Evolutionary conservation across 1,140 invertebrate species (phyloP), one percentile per base, ranked within the genome.

Genomic region (Theocolax elegans): DNA sequence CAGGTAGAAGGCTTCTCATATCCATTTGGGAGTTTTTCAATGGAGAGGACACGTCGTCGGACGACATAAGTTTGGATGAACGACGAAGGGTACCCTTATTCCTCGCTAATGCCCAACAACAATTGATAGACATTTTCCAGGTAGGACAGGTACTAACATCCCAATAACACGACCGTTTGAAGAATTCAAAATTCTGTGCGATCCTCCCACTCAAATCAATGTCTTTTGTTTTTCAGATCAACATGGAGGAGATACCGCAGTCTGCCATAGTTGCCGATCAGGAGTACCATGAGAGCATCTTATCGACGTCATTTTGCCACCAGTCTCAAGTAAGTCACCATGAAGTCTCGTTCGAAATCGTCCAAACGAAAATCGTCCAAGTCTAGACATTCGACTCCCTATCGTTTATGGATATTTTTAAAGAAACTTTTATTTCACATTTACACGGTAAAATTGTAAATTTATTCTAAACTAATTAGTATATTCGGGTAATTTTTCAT

Each of bases 111-210:
- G 86, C 88, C 35, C 83, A 89, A 17, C 86, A 89, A 80, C 89
- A 90, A 75, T 83, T 92, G 51, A 87, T 86, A 29, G 86, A 89
- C 70, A 90, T 90, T 78, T 91, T 91, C 84, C 80, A 87, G 74
- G 89, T 92, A 81, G 62, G 51, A 29, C 29, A 66, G 69, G 69
- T 65, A 71, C 54, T 65, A 64, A 71, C 44, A n/a, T 8, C 54
- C 48, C 49, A 56, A n/a, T 29, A 64, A 56, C 81, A 79, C 38
- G 76, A 1, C 73, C n/a, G n/a, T 72, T 42, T 25, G 10, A 48
- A 40, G 23, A 67, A 46, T 51, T 42, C 1, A 40, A 17, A 25
- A 29, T 13, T 27, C 27, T 17, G 23, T 19, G 31, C 15, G 21
- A 31, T 31, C 31, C 10, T 35, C 10, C 4, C 10, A 35, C 31